These are phyloP conservation scores for Syrphus vitripennis DNA, from an alignment of 2,888 invertebrate species.

Conservation along the genomic window DNA sequence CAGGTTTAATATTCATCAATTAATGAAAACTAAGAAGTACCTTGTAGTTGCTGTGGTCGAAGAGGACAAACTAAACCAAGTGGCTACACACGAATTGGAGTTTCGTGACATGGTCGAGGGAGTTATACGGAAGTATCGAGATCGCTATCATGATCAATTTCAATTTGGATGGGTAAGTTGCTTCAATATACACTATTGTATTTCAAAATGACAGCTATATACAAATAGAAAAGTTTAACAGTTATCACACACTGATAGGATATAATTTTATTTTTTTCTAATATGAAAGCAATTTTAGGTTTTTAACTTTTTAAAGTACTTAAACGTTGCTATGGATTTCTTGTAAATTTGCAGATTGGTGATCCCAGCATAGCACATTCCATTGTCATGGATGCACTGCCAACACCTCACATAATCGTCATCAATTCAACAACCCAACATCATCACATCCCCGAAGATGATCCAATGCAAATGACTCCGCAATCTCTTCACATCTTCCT, in stretches of 20 bases:
- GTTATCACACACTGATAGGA: too few species aligned
- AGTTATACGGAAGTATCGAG: slow-evolving; percentile 88
- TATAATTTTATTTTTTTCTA: background rate
- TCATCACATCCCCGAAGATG: slow-evolving; percentile 94
- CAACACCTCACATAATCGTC: slow-evolving; percentile 92
- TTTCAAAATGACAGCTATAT: too few species aligned
- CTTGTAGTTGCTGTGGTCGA: slow-evolving; percentile 93
- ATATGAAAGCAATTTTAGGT: background rate
- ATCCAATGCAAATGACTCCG: slow-evolving; percentile 90
- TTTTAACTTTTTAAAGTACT: background rate
- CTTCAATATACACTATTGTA: too few species aligned
- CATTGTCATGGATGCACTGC: slow-evolving; percentile 93
- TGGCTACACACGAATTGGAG: slow-evolving; percentile 90
- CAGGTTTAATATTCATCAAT: slow-evolving; percentile 90
- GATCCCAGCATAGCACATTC: slow-evolving; percentile 95
- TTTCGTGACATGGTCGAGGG: slow-evolving; percentile 92
- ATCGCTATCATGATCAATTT: slow-evolving; percentile 90
- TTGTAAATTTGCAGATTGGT: slow-evolving; percentile 83
- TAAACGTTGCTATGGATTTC: background rate
- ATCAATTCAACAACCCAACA: slow-evolving; percentile 96
- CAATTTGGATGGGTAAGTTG: slow-evolving; percentile 93
- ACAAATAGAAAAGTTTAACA: too few species aligned
- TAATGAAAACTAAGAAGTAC: slow-evolving; percentile 92
- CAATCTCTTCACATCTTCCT: slow-evolving; percentile 82
- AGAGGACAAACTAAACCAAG: slow-evolving; percentile 92